These are phyloP conservation scores for Colius striatus DNA, from an alignment of 2,113 vertebrate genomes.

Conservation along the genomic window DNA sequence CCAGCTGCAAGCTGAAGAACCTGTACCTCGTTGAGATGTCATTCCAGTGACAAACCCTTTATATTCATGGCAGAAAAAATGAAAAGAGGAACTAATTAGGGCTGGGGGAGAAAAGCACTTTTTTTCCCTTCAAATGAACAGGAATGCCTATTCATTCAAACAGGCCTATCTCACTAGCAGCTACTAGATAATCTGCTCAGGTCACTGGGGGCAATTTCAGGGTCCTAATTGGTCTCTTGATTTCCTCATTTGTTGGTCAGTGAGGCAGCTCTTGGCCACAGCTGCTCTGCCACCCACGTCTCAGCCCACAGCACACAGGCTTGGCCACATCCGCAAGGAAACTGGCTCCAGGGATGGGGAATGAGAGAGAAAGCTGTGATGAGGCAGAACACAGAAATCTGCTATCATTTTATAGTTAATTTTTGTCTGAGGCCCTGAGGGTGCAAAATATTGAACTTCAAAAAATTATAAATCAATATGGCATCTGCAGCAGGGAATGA, in stretches of 20 bases:
- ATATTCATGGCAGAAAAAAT: background rate
- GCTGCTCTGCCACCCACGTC: background rate
- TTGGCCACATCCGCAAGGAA: background rate
- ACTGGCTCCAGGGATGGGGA: background rate
- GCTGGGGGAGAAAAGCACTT: background rate
- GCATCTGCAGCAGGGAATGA: background rate
- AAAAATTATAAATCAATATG: slow-evolving; percentile 34
- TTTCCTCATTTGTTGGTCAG: slow-evolving; percentile 43
- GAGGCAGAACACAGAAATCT: background rate
- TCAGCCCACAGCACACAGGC: background rate
- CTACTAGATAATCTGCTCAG: background rate
- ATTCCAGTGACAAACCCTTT: background rate
- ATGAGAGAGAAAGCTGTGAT: background rate
- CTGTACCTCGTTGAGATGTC: background rate
- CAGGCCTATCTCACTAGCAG: background rate
- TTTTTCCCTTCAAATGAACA: background rate
- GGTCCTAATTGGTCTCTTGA: slow-evolving; percentile 41
- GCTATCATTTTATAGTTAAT: background rate
- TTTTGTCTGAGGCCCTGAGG: background rate
- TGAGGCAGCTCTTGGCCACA: slow-evolving; percentile 16
- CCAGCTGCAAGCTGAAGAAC: background rate
- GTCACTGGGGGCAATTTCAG: slow-evolving; percentile 36
- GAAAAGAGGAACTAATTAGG: slow-evolving; percentile 15
- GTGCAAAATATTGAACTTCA: background rate
- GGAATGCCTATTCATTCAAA: slow-evolving; percentile 35